A percentile compares a stretch with the other conserved stretches of the same genome.
Conservation (phyloP, 2,113 vertebrate species). For the Colius striatus region DNA sequence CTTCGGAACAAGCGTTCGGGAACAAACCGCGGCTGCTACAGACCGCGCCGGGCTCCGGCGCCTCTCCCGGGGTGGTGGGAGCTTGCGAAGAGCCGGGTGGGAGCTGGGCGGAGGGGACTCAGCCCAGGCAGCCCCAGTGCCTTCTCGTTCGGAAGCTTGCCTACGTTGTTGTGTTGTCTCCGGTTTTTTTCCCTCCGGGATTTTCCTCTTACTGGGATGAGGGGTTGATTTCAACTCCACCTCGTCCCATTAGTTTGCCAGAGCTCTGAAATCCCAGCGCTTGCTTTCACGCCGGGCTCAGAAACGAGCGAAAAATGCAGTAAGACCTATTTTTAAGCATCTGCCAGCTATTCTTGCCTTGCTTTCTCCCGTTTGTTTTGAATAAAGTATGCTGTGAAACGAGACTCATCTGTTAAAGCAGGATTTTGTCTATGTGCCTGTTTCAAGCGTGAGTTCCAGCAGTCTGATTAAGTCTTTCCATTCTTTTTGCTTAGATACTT, state of each 20-base stretch:
- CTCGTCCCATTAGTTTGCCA: neutral
- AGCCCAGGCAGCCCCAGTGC: neutral
- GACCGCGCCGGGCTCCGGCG: neutral
- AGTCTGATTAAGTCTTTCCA: slow-evolving; percentile 45
- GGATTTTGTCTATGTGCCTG: neutral
- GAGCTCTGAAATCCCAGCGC: neutral
- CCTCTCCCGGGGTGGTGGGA: too few relatives aligned
- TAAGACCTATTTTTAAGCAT: neutral
- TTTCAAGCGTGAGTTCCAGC: slow-evolving; percentile 16
- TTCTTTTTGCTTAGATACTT: neutral
- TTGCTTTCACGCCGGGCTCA: neutral
- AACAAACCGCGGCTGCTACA: neutral
- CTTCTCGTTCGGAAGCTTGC: neutral
- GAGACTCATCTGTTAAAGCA: neutral
- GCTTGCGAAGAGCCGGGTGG: neutral
- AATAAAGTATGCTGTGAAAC: slow-evolving; percentile 24
- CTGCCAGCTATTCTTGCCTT: neutral
- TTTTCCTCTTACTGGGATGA: neutral
- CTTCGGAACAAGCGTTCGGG: neutral
- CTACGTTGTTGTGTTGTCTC: neutral
- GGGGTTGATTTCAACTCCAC: neutral
- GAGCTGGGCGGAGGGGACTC: neutral
- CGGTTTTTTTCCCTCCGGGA: neutral
- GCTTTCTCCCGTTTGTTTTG: slow-evolving; percentile 20
- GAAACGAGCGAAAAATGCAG: neutral